phyloP scores from a whole-genome alignment of 2,797 vertebrate genomes.

The Aeoliscus strigatus region DNA sequence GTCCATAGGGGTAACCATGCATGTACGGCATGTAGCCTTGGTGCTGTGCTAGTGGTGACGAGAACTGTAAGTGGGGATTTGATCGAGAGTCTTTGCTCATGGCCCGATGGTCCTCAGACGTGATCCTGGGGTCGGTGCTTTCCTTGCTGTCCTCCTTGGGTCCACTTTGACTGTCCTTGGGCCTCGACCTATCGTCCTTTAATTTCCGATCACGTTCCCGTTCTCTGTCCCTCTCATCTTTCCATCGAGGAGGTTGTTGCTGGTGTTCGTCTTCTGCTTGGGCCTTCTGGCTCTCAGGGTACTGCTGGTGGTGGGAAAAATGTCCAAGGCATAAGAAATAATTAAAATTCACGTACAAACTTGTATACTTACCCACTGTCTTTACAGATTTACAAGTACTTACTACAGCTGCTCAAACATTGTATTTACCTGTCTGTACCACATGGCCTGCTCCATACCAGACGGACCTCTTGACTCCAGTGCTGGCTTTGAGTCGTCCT shows the following conservation, averaged over 20 bases:
- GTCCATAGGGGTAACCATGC: conserved; percentile 93
- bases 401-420: not conserved
- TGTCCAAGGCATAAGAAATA: conserved; percentile 36
- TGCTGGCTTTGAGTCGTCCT: conserved; percentile 86
- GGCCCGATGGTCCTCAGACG: conserved; percentile 82
- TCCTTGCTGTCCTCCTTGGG: conserved; percentile 89
- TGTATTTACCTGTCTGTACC: conserved; percentile 90
- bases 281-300: conserved; percentile 79
- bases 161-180: conserved; percentile 78
- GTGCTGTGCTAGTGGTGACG: conserved; percentile 89
- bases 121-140: conserved; percentile 77
- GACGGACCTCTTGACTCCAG: conserved; percentile 82
- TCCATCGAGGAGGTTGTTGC: conserved; percentile 82
- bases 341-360: not conserved
- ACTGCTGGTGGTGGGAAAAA: conserved; percentile 76
- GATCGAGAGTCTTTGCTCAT: conserved; percentile 87
- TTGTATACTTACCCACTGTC: conserved; percentile 10
- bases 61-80: conserved; percentile 87
- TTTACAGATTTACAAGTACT: conserved; percentile 7
- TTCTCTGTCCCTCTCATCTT: conserved; percentile 78
- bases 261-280: conserved; percentile 68
- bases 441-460: conserved; percentile 87
- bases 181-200: conserved; percentile 85
- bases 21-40: conserved; percentile 95
- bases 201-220: conserved; percentile 80